These are phyloP conservation scores for Pristionchus japonicus DNA, from an alignment of 2,888 invertebrate genomes.

Conservation along the genomic window DNA sequence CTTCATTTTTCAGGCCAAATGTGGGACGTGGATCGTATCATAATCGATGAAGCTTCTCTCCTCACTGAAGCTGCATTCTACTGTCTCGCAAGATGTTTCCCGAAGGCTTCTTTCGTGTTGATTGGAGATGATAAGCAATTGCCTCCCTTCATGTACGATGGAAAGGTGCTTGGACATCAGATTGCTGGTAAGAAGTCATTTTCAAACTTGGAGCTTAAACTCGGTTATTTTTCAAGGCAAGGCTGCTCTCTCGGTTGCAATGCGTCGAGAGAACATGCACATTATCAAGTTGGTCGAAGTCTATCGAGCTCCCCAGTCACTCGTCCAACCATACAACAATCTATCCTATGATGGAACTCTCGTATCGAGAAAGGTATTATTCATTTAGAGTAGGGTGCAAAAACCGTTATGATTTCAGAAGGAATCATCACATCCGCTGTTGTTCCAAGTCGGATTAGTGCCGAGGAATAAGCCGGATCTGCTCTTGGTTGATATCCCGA, in stretches of 20 bases:
- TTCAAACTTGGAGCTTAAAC: too few species aligned
- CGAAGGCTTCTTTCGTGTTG: slow-evolving; percentile 11
- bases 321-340: slow-evolving; percentile 29
- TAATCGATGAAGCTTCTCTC: slow-evolving; percentile 40
- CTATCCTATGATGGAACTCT: slow-evolving; percentile 21
- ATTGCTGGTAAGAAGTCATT: neutral
- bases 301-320: neutral
- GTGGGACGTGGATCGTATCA: neutral
- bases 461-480: neutral
- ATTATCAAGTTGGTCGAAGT: slow-evolving; percentile 15
- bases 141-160: slow-evolving; percentile 31
- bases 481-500: neutral
- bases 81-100: neutral
- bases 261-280: neutral
- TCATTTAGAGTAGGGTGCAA: neutral
- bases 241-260: neutral
- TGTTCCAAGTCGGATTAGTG: neutral
- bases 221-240: too few species aligned
- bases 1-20: neutral
- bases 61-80: slow-evolving; percentile 5
- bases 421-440: neutral
- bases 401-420: neutral
- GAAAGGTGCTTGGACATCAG: neutral
- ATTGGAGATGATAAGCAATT: slow-evolving; percentile 39
- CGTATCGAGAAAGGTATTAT: neutral